These are phyloP conservation scores for Pseudoatta argentina DNA, from an alignment of 1,140 invertebrate species.

Conservation along the genomic window DNA sequence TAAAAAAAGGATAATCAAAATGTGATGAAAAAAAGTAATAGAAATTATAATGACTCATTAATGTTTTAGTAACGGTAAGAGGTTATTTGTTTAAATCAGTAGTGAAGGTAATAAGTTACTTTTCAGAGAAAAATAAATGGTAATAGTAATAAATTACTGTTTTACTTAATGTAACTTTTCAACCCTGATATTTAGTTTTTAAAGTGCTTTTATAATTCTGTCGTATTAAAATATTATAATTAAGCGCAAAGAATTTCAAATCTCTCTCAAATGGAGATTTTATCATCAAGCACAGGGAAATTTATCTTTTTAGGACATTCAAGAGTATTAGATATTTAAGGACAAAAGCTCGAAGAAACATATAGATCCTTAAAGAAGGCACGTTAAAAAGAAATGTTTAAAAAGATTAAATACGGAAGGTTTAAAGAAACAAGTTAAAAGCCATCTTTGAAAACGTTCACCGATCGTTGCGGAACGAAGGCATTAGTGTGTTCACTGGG, in stretches of 20 bases:
- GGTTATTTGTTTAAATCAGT: no score
- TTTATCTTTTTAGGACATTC: not conserved
- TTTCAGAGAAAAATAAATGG: no score
- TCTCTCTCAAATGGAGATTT: not conserved
- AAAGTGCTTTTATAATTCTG: not conserved
- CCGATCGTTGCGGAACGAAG: constrained; percentile 9
- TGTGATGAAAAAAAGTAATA: no score
- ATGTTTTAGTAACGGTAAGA: no score
- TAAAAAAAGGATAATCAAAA: no score
- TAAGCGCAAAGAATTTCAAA: not conserved
- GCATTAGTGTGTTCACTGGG: constrained; percentile 6
- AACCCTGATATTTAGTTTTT: no score
- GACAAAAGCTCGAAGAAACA: not conserved
- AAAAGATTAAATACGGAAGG: not conserved
- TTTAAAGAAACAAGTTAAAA: constrained; percentile 9
- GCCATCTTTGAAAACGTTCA: constrained; percentile 2
- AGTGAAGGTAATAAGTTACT: no score
- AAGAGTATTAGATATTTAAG: not conserved
- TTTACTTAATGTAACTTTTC: no score
- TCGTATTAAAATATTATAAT: not conserved
- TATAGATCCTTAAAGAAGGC: not conserved
- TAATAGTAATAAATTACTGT: no score
- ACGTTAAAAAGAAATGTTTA: not conserved
- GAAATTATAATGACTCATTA: no score
- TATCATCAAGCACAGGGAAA: not conserved